Base-by-base conservation (phyloP, 2,113 vertebrate species). In the Clarias batrachus region DNA sequence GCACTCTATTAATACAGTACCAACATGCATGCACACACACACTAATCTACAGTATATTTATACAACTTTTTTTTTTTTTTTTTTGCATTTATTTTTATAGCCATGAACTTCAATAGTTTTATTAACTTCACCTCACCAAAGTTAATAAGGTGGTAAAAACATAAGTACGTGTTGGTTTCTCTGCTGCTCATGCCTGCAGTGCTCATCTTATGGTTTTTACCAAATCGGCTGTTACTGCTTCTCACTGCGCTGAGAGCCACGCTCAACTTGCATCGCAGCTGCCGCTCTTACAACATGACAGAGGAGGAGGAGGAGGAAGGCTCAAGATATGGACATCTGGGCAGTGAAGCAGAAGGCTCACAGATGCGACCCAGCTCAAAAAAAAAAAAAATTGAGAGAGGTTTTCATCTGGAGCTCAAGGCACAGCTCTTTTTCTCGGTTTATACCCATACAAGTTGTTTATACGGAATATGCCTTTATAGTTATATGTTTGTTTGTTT, bases 291-390 rank as follows among this genome's bases (percentile, higher is more conserved):
- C 66, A 62, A 73, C 81, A 87, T 76, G 83, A 74, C 83, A 87
- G 86, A 86, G 84, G 78, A 90, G 77, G 85, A 89, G 85, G 84
- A 91, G 82, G 79, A 88, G 82, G 79, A 88, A 85, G 48, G 56
- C 89, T 90, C 80, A 88, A 85, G 81, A 88, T 79, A 85, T 71
- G 80, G 11, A 87, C 74, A 78, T 81, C 83, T 82, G 70, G 68
- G 14, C 86, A 89, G 68, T 68, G 87, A 92, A 91, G 92, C 90
- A 88, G 91, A 88, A 92, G 90, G 81, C 87, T 91, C 90, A 88
- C 91, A 93, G 91, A 92, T 93, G 90, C 89, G 92, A 92, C 89
- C 63, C 17, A 81, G 59, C 57, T 81, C 33, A 41, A 81, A 80
- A 62, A 62, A 81, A 8, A 48, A 8, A 48, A 48, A 48, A 48